phyloP scores from a whole-genome alignment of 2,113 vertebrate genomes.

The Chelonoidis abingdonii region DNA sequence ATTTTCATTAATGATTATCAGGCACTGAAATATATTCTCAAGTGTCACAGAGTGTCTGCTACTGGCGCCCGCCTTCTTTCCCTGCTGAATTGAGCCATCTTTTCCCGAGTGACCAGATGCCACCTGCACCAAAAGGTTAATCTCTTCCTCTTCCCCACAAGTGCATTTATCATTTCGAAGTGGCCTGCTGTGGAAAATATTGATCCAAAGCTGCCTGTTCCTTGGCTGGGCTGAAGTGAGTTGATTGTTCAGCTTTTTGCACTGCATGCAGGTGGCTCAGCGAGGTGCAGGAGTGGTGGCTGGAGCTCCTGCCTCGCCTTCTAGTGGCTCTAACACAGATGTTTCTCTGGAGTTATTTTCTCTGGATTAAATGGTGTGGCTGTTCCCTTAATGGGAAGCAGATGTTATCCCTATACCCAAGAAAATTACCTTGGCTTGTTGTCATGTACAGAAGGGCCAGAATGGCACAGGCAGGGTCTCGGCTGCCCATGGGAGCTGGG shows the following conservation, averaged over 20 bases:
- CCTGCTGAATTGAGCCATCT: slow-evolving; percentile 78
- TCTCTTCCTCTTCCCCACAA: slow-evolving; percentile 77
- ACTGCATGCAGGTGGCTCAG: not conserved
- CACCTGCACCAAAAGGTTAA: slow-evolving; percentile 77
- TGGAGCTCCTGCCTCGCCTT: not conserved
- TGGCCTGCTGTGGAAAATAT: slow-evolving; percentile 82
- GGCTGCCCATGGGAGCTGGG: accelerated
- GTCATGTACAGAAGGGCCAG: too few species aligned
- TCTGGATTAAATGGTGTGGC: not conserved
- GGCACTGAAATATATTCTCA: not conserved
- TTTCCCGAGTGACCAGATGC: slow-evolving; percentile 77
- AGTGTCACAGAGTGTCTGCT: not conserved
- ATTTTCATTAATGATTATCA: slow-evolving; percentile 4
- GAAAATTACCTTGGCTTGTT: accelerated
- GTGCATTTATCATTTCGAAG: slow-evolving; percentile 83
- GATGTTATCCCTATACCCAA: not conserved
- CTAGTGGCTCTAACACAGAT: not conserved
- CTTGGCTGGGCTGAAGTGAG: slow-evolving; percentile 70
- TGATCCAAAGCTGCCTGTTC: slow-evolving; percentile 78
- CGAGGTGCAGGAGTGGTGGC: not conserved
- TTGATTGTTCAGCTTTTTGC: slow-evolving; percentile 39
- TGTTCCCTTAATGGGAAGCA: accelerated
- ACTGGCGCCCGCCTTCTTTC: not conserved
- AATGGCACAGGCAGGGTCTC: not conserved
- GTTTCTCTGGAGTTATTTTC: not conserved